Evolutionary conservation across 2,888 invertebrate genomes (phyloP).

Genomic region (Philonicus albiceps): DNA sequence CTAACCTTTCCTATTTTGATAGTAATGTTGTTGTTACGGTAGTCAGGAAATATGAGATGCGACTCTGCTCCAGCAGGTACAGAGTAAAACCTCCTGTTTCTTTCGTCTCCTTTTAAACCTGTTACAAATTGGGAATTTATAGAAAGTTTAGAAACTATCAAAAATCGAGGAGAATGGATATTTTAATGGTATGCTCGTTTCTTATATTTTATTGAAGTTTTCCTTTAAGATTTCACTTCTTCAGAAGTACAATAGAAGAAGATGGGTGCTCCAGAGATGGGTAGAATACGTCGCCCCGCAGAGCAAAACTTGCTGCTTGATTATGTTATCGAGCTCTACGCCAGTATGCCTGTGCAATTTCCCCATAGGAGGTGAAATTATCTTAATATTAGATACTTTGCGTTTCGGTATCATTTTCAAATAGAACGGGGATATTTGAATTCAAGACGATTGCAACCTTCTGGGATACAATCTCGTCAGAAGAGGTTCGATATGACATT

Average conservation of each 20-base stretch:
- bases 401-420: neutral
- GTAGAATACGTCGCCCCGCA: neutral
- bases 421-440: neutral
- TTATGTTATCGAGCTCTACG: neutral
- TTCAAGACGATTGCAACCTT: neutral
- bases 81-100: neutral
- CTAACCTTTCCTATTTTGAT: neutral
- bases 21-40: neutral
- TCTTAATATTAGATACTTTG: neutral
- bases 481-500: neutral
- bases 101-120: neutral
- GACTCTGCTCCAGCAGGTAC: neutral
- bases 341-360: neutral
- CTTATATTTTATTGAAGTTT: neutral
- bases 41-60: neutral
- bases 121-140: conserved; percentile 44
- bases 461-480: neutral
- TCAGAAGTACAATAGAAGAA: neutral
- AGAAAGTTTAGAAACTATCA: conserved; percentile 43
- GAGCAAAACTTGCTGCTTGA: neutral
- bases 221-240: neutral
- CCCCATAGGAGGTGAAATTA: neutral
- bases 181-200: neutral
- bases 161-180: neutral
- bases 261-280: neutral